Evolutionary conservation across 2,888 invertebrate genomes (phyloP).

Genomic region (Folsomia candida): DNA sequence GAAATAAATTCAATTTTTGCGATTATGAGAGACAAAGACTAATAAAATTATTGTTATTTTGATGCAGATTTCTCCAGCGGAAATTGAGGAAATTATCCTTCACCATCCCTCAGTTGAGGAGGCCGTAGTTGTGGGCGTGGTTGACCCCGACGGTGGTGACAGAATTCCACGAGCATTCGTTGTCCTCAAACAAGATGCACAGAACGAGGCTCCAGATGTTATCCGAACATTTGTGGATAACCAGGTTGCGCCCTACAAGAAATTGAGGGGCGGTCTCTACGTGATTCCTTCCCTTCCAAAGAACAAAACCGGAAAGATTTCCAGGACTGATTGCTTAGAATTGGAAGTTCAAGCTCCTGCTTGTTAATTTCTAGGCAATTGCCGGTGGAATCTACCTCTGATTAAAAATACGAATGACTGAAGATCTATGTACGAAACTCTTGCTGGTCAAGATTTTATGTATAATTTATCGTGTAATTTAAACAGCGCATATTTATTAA

Average conservation of each 20-base stretch:
- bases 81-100: slow-evolving; percentile 43
- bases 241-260: slow-evolving; percentile 43
- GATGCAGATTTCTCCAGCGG: slow-evolving; percentile 46
- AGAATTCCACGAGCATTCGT: slow-evolving; percentile 41
- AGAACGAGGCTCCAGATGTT: background rate
- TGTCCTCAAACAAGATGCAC: slow-evolving; percentile 26
- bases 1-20: background rate
- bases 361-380: slow-evolving; percentile 19
- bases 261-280: slow-evolving; percentile 39
- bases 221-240: slow-evolving; percentile 11
- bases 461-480: too few species aligned
- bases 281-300: slow-evolving; percentile 40
- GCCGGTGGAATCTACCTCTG: background rate
- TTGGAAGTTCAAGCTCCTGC: slow-evolving; percentile 33
- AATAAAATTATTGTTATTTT: background rate
- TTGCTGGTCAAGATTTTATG: background rate
- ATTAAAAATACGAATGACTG: background rate
- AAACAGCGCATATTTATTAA: too few species aligned
- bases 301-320: slow-evolving; percentile 47
- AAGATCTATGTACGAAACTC: too few species aligned
- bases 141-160: slow-evolving; percentile 41
- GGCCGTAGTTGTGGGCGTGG: slow-evolving; percentile 34
- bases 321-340: slow-evolving; percentile 32
- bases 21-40: background rate
- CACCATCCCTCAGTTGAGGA: slow-evolving; percentile 35